phyloP scores from a whole-genome alignment of 2,113 vertebrate genomes.

The Hassar affinis region DNA sequence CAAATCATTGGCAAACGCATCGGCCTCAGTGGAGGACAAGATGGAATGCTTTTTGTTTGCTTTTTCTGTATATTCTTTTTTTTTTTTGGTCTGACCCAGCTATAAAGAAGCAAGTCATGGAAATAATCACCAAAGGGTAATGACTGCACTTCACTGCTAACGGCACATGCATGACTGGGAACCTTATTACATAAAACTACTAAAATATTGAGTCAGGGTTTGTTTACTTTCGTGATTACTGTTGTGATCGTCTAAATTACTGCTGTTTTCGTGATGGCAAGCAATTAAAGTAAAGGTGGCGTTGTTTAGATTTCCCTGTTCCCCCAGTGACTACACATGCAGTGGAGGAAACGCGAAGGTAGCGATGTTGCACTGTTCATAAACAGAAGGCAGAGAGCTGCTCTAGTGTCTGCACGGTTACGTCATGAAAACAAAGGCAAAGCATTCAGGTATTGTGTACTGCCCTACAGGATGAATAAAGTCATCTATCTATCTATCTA shows the following conservation, averaged over 20 bases:
- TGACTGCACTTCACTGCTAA: background rate
- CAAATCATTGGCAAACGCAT: too few relatives aligned
- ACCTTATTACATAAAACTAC: background rate
- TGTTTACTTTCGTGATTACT: background rate
- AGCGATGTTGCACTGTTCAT: background rate
- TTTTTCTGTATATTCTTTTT: background rate
- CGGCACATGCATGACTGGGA: background rate
- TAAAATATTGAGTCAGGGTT: background rate
- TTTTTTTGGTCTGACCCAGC: background rate
- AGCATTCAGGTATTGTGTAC: background rate
- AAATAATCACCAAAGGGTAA: background rate
- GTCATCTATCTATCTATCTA: too few relatives aligned
- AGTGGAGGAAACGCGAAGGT: background rate
- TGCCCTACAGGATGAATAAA: background rate
- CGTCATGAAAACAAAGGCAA: background rate
- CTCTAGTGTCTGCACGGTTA: background rate
- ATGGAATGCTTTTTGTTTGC: too few relatives aligned
- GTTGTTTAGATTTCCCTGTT: background rate
- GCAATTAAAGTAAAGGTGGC: background rate
- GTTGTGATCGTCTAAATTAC: background rate
- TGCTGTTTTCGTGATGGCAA: background rate
- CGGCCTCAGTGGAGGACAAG: too few relatives aligned
- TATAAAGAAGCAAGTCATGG: background rate
- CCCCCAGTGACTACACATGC: background rate
- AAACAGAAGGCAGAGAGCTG: background rate